Evolutionary conservation across 1,140 invertebrate species (phyloP).

Genomic region (Papilio dardanus): DNA sequence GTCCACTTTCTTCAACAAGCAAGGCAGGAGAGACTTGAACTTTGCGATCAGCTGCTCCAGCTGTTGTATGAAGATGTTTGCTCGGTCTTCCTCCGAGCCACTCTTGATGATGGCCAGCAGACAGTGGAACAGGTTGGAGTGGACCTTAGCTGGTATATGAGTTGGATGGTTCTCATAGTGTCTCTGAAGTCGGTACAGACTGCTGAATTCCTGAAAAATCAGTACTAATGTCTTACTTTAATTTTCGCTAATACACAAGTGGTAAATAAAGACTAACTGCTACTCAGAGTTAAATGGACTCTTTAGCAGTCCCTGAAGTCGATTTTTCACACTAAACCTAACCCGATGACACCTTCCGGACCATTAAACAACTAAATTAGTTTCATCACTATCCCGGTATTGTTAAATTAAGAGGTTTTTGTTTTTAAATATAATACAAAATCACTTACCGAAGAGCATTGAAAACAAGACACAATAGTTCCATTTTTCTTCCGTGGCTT

Average conservation of each 20-base stretch:
- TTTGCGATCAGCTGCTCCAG: slow-evolving; percentile 67
- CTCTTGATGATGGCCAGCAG: slow-evolving; percentile 65
- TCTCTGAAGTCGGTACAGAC: slow-evolving; percentile 63
- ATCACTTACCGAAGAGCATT: slow-evolving; percentile 67
- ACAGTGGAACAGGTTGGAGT: slow-evolving; percentile 72
- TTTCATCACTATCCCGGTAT: too few species aligned
- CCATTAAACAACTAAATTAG: too few species aligned
- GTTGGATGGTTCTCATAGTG: slow-evolving; percentile 70
- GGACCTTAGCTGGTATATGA: slow-evolving; percentile 64
- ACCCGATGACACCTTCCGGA: too few species aligned
- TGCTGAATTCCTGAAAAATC: slow-evolving; percentile 66
- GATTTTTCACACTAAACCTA: too few species aligned
- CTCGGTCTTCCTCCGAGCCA: slow-evolving; percentile 53
- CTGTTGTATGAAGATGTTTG: slow-evolving; percentile 67
- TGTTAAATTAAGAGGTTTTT: too few species aligned
- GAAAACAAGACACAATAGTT: slow-evolving; percentile 59
- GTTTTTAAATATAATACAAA: neutral
- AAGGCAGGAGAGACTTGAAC: slow-evolving; percentile 62
- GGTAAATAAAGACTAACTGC: too few species aligned
- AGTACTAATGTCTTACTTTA: neutral
- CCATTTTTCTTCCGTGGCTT: slow-evolving; percentile 60
- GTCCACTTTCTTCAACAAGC: slow-evolving; percentile 56
- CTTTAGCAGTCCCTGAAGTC: too few species aligned
- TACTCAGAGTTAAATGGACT: too few species aligned
- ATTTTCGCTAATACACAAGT: too few species aligned